Evolutionary conservation across 2,113 vertebrate genomes (phyloP).

Genomic region (Sus scrofa): T2T-Sscrofa CM000824.6:45500001-45500500

Average conservation of each 20-base stretch:
- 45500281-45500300: neutral
- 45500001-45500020: neutral
- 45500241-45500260: neutral
- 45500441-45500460: neutral
- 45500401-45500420: neutral
- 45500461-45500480: neutral
- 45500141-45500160: neutral
- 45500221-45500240: neutral
- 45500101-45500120: neutral
- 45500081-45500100: neutral
- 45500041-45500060: neutral
- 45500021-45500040: neutral
- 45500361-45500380: no score
- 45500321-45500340: neutral
- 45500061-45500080: neutral
- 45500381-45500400: neutral
- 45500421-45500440: neutral
- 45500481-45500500: no score
- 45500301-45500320: neutral
- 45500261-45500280: neutral
- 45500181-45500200: neutral
- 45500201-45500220: neutral
- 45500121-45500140: neutral
- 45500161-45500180: neutral
- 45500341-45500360: rapidly evolving